Percentiles rank a stretch among this genome's conserved stretches.
Conservation (phyloP, 2,888 invertebrate species). For the Stegophylla sp. region DNA sequence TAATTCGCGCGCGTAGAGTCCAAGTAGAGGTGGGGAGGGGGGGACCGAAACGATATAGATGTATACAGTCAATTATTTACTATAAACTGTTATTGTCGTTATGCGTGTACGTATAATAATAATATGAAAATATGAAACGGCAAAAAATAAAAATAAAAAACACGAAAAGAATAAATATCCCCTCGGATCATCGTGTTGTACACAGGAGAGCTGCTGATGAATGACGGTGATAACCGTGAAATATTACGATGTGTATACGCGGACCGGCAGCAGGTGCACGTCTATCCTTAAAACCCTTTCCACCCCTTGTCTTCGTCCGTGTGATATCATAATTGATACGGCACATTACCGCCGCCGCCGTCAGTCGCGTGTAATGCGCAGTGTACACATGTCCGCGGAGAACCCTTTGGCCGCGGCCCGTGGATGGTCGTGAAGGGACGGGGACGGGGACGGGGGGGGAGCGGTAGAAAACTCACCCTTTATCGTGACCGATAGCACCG, state of each 20-base stretch:
- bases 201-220: no score
- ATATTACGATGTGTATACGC: neutral
- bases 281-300: neutral
- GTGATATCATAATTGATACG: conserved; percentile 33
- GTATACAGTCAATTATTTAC: no score
- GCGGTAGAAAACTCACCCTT: neutral
- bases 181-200: no score
- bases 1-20: neutral
- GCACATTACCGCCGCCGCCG: conserved; percentile 1
- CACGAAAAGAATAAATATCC: no score
- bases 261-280: conserved; percentile 33
- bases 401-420: neutral
- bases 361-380: neutral
- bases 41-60: no score
- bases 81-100: no score
- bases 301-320: neutral
- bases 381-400: neutral
- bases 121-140: no score
- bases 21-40: no score
- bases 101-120: no score
- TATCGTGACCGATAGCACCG: neutral
- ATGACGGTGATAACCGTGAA: conserved; percentile 49
- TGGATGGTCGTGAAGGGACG: no score
- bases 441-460: no score
- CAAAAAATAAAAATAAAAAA: no score